Evolutionary conservation across 2,113 vertebrate species (phyloP).

Genomic region (Theropithecus gelada): DNA sequence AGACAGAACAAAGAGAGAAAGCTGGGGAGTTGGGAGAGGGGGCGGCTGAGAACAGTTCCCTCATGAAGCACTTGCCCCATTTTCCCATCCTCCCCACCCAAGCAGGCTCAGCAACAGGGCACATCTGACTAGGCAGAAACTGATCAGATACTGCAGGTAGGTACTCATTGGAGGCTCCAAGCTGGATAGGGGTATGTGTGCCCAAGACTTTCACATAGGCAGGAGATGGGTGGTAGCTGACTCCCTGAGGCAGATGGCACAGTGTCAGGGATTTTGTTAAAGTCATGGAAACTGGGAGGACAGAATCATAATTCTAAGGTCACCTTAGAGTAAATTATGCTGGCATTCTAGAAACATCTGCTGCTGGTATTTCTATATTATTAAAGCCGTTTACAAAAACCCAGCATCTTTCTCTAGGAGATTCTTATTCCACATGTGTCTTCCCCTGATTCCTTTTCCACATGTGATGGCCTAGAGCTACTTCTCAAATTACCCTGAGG

Average conservation of each 20-base stretch:
- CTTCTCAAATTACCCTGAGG: constrained; percentile 79
- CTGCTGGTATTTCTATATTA: constrained; percentile 39
- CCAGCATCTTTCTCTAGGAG: constrained; percentile 63
- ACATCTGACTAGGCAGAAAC: constrained; percentile 61
- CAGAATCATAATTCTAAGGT: constrained; percentile 33
- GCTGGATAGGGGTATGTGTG: neutral
- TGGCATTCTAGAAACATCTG: constrained; percentile 62
- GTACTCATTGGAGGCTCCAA: constrained; percentile 27
- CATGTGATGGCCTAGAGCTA: constrained; percentile 73
- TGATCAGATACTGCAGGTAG: constrained; percentile 58
- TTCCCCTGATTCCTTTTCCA: constrained; percentile 77
- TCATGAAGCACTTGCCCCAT: constrained; percentile 41
- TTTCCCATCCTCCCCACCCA: constrained; percentile 53
- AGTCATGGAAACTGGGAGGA: constrained; percentile 1
- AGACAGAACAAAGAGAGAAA: neutral
- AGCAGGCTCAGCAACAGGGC: constrained; percentile 55
- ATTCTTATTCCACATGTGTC: constrained; percentile 79
- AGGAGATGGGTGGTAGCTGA: neutral
- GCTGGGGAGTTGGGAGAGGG: neutral
- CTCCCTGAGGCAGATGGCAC: constrained; percentile 19
- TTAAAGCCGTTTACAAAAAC: constrained; percentile 52
- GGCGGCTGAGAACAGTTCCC: neutral
- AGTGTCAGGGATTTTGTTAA: constrained; percentile 30
- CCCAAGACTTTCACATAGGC: neutral
- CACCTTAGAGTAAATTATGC: constrained; percentile 52